Conservation (phyloP, 2,797 vertebrate genomes). For the Siniperca undulata region DNA sequence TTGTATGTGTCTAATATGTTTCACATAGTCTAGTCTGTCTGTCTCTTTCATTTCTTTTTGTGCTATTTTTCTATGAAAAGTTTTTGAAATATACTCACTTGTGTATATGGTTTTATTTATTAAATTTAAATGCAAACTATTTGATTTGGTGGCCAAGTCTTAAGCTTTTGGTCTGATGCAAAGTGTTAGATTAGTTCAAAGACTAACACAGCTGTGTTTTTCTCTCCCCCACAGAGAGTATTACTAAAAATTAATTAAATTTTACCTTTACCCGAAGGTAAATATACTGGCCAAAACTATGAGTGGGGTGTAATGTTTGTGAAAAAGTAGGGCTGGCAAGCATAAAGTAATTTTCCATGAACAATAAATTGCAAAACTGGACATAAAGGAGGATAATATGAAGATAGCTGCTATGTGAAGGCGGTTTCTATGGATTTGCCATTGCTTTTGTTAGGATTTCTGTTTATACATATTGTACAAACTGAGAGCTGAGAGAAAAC, state of each 20-base stretch:
- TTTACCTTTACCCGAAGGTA: constrained; percentile 5
- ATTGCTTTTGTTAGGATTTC: constrained; percentile 2
- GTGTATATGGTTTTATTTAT: background rate
- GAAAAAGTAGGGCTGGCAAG: constrained; percentile 11
- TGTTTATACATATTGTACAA: background rate
- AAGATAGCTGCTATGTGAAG: background rate
- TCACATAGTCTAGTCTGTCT: background rate
- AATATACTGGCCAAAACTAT: constrained; percentile 16
- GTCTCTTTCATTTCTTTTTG: background rate
- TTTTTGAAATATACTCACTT: background rate
- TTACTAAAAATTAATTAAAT: constrained; percentile 9
- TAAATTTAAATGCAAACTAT: background rate
- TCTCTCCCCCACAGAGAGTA: constrained; percentile 11
- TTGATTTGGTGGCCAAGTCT: background rate
- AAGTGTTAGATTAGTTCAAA: constrained; percentile 10
- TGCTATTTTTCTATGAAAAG: background rate
- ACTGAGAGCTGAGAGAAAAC: background rate
- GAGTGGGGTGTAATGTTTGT: constrained; percentile 11
- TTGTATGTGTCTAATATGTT: background rate
- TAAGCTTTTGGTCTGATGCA: constrained; percentile 1
- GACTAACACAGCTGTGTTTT: constrained; percentile 22
- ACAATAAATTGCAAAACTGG: background rate
- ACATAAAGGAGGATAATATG: background rate
- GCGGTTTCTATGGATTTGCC: background rate
- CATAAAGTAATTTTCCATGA: constrained; percentile 6